Evolutionary conservation across 2,113 vertebrate species (phyloP), one percentile per base, ranked within the genome.

Genomic region (Corythoichthys intestinalis): DNA sequence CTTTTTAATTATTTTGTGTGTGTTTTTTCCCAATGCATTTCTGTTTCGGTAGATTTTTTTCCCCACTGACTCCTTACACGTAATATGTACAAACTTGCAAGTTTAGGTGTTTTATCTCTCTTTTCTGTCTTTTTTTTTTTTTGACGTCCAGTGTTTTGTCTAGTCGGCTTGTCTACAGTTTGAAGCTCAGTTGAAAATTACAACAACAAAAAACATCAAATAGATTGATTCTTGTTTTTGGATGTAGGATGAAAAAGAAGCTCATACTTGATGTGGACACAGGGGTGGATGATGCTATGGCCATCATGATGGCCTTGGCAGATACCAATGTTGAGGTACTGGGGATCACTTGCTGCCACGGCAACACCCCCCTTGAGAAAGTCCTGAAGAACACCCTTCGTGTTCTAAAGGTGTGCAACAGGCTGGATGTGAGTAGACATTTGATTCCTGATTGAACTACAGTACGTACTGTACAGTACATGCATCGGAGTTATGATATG

Each of bases 221-320:
- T 8, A 28, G 20, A n/a, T 54, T 3, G 38, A 49, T 65, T 47
- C 12, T 60, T 48, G 20, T 20, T 41, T 12, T 53, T n/a, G 15
- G 46, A 20, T 4, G 11, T 12, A 80, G 66, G 59, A 87, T 79
- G 81, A 83, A 73, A 71, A 91, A 85, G 75, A 89, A 90, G 74
- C 0, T 92, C 17, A 53, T 91, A 1, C 10, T 92, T 0, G 89
- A 93, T 0, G 77, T 88, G 46, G 92, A 93, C 86, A 88, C 87
- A 0, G 92, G 92, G 1, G 87, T 93, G 74, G 92, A 93, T 6
- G 92, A 93, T 41, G 91, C 91, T 37, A 83, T 86, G 57, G 88
- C 81, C 57, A 67, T 92, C 53, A 91, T 93, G 90, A 53, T 92
- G 41, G 91, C 88, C 39, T 69, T 93, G 3, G 72, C 85, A 0